phyloP scores from a whole-genome alignment of 2,113 vertebrate species.

The Misgurnus anguillicaudatus region DNA sequence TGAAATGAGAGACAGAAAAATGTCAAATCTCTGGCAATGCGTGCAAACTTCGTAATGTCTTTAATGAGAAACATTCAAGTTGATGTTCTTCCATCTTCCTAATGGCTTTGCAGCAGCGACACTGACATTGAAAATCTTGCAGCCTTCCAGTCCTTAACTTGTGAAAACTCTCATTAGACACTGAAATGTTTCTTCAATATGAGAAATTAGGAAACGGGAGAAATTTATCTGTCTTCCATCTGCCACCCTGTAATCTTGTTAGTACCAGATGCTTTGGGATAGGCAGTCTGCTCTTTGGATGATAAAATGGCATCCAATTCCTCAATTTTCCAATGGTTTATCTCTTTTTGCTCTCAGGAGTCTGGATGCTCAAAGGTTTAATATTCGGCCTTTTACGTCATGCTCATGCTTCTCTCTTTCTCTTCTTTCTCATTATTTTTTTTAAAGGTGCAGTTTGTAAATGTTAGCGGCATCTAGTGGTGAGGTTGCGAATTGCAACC shows the following conservation, averaged over 20 bases:
- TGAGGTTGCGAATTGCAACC: no score
- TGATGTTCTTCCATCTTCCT: constrained; percentile 36
- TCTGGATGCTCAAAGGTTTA: neutral
- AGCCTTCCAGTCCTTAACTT: constrained; percentile 12
- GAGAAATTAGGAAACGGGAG: constrained; percentile 38
- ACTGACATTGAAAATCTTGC: constrained; percentile 23
- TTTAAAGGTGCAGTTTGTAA: no score
- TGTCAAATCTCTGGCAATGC: neutral
- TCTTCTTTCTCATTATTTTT: neutral
- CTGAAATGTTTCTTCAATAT: constrained; percentile 37
- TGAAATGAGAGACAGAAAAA: neutral
- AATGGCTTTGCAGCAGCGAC: neutral
- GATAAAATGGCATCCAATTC: constrained; percentile 39
- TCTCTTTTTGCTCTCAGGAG: neutral
- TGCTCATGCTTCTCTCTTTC: neutral
- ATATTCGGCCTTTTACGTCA: neutral
- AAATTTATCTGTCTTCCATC: constrained; percentile 52
- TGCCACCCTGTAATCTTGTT: constrained; percentile 44
- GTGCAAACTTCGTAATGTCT: neutral
- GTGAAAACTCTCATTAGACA: constrained; percentile 12
- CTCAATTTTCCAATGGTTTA: constrained; percentile 9
- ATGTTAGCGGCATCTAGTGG: no score
- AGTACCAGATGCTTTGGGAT: constrained; percentile 49
- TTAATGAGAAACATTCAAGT: neutral
- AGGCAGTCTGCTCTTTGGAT: constrained; percentile 33